These are phyloP conservation scores for Molossus molossus DNA, from an alignment of 2,797 vertebrate genomes.

Conservation along the genomic window DNA sequence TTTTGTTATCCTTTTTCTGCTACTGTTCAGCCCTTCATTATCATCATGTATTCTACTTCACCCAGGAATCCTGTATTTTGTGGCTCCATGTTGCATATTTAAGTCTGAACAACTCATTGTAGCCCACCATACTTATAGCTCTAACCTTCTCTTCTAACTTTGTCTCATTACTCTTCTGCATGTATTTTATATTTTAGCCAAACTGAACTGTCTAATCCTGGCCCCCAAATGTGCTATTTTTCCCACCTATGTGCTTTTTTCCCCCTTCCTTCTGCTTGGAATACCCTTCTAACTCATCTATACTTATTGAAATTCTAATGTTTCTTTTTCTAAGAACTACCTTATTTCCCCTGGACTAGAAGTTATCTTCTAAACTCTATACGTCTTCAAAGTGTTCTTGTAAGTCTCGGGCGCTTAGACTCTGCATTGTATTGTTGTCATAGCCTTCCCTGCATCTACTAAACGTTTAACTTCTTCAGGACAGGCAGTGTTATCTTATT, in stretches of 20 bases:
- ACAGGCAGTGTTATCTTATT: background rate
- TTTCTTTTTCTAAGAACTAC: conserved; percentile 36
- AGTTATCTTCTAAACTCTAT: background rate
- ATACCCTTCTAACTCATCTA: background rate
- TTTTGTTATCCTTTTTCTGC: conserved; percentile 40
- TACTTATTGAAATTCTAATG: conserved; percentile 30
- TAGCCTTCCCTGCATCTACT: background rate
- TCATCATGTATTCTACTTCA: conserved; percentile 5
- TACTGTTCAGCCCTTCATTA: background rate
- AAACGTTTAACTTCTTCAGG: conserved; percentile 47
- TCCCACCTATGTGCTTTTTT: background rate
- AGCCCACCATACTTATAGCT: background rate
- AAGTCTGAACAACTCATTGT: conserved; percentile 40
- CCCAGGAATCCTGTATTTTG: background rate
- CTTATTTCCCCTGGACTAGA: conserved; percentile 9
- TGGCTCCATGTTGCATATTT: conserved; percentile 22
- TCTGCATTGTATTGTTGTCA: background rate
- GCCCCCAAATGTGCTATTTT: conserved; percentile 8
- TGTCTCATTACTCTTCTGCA: background rate
- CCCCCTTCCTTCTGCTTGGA: conserved; percentile 16
- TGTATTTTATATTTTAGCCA: conserved; percentile 41
- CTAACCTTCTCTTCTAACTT: background rate
- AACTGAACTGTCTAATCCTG: background rate
- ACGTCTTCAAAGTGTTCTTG: conserved; percentile 1
- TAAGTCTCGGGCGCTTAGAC: conserved; percentile 37